Evolutionary conservation across 2,797 vertebrate species (phyloP).

Genomic region (Sus cebifrons): DNA sequence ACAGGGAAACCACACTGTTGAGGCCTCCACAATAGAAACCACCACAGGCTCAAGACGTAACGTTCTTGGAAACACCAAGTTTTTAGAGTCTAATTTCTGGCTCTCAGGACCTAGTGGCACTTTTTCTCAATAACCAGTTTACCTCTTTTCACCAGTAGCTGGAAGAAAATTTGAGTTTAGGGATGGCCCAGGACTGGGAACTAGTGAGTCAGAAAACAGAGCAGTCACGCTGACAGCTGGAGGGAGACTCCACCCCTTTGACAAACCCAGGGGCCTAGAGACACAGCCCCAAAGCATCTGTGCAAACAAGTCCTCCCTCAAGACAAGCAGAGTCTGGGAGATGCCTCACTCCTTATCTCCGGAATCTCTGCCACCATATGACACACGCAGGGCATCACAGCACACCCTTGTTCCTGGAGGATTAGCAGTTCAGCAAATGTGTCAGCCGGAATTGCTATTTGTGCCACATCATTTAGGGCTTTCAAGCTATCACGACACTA

Average conservation of each 20-base stretch:
- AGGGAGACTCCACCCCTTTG: slow-evolving; percentile 62
- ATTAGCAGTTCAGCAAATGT: slow-evolving; percentile 59
- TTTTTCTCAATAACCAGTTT: slow-evolving; percentile 48
- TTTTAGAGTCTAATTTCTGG: slow-evolving; percentile 10
- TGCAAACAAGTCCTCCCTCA: slow-evolving; percentile 79
- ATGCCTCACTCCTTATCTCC: slow-evolving; percentile 70
- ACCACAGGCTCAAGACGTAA: not conserved
- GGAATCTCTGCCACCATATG: slow-evolving; percentile 74
- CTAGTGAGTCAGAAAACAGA: slow-evolving; percentile 70
- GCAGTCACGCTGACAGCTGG: not conserved
- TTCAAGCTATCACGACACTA: slow-evolving; percentile 22
- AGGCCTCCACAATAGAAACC: slow-evolving; percentile 6
- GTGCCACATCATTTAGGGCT: not conserved
- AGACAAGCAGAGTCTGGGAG: slow-evolving; percentile 72
- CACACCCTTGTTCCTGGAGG: slow-evolving; percentile 53
- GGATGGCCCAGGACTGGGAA: slow-evolving; percentile 26
- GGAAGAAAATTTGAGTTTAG: slow-evolving; percentile 55
- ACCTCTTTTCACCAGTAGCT: slow-evolving; percentile 50
- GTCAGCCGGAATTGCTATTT: slow-evolving; percentile 34
- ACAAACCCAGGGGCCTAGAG: slow-evolving; percentile 64
- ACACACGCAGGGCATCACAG: slow-evolving; percentile 66
- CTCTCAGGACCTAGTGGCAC: not conserved
- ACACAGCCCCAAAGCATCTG: slow-evolving; percentile 75
- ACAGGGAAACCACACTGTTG: not conserved
- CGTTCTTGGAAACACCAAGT: not conserved